phyloP scores from a whole-genome alignment of 2,797 vertebrate genomes.

The Protosalanx chinensis region DNA sequence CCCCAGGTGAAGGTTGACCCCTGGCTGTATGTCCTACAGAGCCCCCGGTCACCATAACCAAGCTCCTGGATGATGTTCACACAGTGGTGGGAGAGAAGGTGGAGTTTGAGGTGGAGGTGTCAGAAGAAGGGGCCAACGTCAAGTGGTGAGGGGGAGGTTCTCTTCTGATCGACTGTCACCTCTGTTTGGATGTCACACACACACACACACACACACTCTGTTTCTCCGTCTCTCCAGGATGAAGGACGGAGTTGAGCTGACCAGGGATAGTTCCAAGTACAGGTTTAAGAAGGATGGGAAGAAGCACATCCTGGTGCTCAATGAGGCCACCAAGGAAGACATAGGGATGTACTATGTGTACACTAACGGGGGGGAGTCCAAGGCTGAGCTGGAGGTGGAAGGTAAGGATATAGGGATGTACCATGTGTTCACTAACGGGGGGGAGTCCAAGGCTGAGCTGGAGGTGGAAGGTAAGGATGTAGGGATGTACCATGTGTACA shows the following conservation, averaged over 20 bases:
- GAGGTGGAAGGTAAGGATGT: too few relatives aligned
- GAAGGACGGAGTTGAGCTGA: constrained; percentile 88
- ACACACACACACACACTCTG: neutral
- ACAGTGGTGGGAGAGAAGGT: constrained; percentile 85
- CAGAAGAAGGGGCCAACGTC: constrained; percentile 85
- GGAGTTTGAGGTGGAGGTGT: constrained; percentile 87
- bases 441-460: too few relatives aligned
- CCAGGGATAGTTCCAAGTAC: constrained; percentile 82
- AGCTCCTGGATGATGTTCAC: constrained; percentile 84
- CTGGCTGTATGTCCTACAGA: constrained; percentile 59
- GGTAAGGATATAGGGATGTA: constrained; percentile 59
- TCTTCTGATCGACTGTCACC: neutral
- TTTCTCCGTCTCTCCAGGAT: constrained; percentile 67
- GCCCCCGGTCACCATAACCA: constrained; percentile 80
- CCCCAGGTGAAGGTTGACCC: neutral
- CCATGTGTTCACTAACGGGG: too few relatives aligned
- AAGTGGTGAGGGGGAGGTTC: constrained; percentile 73
- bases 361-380: constrained; percentile 86
- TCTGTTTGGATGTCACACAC: neutral
- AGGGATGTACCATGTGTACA: too few relatives aligned
- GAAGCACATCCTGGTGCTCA: constrained; percentile 84
- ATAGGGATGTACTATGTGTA: constrained; percentile 75
- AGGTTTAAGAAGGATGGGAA: constrained; percentile 91
- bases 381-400: constrained; percentile 87
- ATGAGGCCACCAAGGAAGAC: constrained; percentile 81